Evolutionary conservation across 2,888 invertebrate species (phyloP).

Genomic region (Lithophane leautieri): DNA sequence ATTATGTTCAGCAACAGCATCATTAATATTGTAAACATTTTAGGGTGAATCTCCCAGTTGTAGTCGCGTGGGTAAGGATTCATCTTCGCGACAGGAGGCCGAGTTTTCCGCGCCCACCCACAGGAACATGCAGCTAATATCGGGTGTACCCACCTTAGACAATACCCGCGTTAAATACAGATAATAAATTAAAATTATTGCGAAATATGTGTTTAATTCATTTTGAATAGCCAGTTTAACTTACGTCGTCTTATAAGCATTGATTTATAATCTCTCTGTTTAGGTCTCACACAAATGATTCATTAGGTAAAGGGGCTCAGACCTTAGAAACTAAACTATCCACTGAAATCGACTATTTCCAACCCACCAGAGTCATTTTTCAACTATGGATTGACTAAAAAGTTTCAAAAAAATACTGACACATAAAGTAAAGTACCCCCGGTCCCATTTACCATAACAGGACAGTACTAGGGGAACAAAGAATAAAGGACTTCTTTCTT

Average conservation of each 20-base stretch:
- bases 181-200: conserved; percentile 16
- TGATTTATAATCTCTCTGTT: too few relatives aligned
- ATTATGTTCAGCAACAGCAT: conserved; percentile 39
- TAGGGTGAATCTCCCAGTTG: conserved; percentile 76
- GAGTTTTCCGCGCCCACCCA: conserved; percentile 72
- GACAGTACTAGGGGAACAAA: conserved; percentile 59
- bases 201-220: not conserved
- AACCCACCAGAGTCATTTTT: too few relatives aligned
- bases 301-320: too few relatives aligned
- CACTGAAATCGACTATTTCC: too few relatives aligned
- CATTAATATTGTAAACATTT: conserved; percentile 51
- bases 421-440: not conserved
- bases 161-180: conserved; percentile 18
- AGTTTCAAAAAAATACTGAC: too few relatives aligned
- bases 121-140: conserved; percentile 72
- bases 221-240: not conserved
- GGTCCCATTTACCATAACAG: conserved; percentile 28
- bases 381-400: too few relatives aligned
- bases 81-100: conserved; percentile 87
- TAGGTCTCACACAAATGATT: too few relatives aligned
- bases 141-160: conserved; percentile 75
- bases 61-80: conserved; percentile 80
- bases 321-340: too few relatives aligned
- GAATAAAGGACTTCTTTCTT: conserved; percentile 77
- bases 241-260: too few relatives aligned